Conservation (phyloP, 2,888 invertebrate species). For the Microctonus aethiopoides region DNA sequence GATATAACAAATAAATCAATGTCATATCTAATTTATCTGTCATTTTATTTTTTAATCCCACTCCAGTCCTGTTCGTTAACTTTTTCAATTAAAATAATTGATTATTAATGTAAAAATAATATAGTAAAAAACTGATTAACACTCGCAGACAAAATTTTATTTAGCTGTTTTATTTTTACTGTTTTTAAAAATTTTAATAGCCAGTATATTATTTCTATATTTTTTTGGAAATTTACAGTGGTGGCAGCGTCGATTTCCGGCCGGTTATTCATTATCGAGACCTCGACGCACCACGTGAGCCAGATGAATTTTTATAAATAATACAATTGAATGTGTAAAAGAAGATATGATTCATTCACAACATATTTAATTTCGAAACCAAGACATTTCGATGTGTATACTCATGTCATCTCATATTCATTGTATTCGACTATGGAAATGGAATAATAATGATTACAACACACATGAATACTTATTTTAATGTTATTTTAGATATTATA, state of each 20-base stretch:
- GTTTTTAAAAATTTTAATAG: not conserved
- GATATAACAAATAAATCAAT: slow-evolving; percentile 57
- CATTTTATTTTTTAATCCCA: slow-evolving; percentile 54
- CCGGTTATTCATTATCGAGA: slow-evolving; percentile 93
- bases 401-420: not conserved
- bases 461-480: not conserved
- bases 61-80: slow-evolving; percentile 51
- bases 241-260: slow-evolving; percentile 81
- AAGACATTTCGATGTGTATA: too few relatives aligned
- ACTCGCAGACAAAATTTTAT: not conserved
- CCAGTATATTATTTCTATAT: slow-evolving; percentile 15
- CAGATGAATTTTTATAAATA: slow-evolving; percentile 83
- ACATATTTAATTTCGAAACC: not conserved
- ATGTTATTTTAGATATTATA: not conserved
- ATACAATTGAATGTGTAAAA: slow-evolving; percentile 19
- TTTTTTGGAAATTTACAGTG: slow-evolving; percentile 66
- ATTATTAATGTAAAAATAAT: not conserved
- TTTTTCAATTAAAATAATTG: slow-evolving; percentile 7
- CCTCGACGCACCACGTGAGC: slow-evolving; percentile 92
- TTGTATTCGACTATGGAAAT: not conserved
- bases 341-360: not conserved
- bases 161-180: slow-evolving; percentile 20
- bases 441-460: not conserved
- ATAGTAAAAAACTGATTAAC: not conserved
- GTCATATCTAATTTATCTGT: slow-evolving; percentile 49